Base-by-base conservation (phyloP, 2,113 vertebrate genomes). In the Psophia crepitans region DNA sequence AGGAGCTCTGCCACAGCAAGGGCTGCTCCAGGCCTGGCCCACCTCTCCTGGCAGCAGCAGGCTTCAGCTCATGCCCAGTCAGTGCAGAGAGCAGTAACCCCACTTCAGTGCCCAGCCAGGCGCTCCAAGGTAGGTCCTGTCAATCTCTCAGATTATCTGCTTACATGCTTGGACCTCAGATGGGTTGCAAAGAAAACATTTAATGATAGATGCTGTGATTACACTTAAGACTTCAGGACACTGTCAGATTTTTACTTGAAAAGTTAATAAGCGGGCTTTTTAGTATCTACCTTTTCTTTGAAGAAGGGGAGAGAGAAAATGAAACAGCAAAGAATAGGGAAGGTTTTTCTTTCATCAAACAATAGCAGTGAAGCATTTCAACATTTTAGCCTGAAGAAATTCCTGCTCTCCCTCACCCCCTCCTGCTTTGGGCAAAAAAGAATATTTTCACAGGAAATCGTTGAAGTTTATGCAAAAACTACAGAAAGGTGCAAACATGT, bases 71-170 rank as follows among this genome's bases (percentile, higher is more conserved):
- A 23, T 30, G 24, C 39, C 66, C 41, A 37, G 24, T 17, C 21
- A 56, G 23, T 2, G 6, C 51, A 92, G 66, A 58, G 24, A 75
- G 46, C 78, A 32, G 43, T 54, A 75, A 46, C 21, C 6, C 12
- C 39, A 19, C 51, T 57, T 44, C 0, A 3, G 32, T 43, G 39
- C 21, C 43, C 51, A 30, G n/a, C 51, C 19, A 30, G 1, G 0
- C 1, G 3, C 33, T 41, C 32, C 4, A 2, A 65, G 39, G 27
- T 33, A 43, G 18, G 13, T 77, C 44, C 39, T 43, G 16, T n/a
- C 44, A 23, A 30, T 23, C 56, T 58, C 28, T 85, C 39, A 6
- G 6, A 37, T n/a, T n/a, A n/a, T n/a, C n/a, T n/a, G 28, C 41
- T 76, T 60, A 28, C 1, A 0, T 28, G 39, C 23, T 30, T 32